Base-by-base conservation (phyloP, 2,888 invertebrate species). In the Bombylius major region DNA sequence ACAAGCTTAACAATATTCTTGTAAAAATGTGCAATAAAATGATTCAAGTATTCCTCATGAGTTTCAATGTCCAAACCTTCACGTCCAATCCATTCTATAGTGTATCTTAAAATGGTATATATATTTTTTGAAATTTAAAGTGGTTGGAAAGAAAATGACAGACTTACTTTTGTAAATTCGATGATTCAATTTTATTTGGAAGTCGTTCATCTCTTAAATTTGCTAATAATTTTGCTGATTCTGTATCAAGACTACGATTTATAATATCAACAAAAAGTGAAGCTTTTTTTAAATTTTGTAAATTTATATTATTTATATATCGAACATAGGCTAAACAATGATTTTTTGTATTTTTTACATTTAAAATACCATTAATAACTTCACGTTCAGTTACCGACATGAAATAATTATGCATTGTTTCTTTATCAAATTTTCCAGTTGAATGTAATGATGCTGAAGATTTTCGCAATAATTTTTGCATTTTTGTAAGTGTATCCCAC, bases 361-460 rank as follows among this genome's bases (percentile, higher is more conserved):
- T 89, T 23, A 99, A 75, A 6, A 98, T 81, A 0, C 98, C 98
- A 67, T 96, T 93, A 63, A 96, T 95, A 0, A 99, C 95, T 77
- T 99, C 98, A 49, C 97, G 79, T 77, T 98, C 98, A 3, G 98
- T 99, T 33, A 98, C 98, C 57, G 97, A 96, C 97, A 98, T 98
- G 69, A 95, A 97, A 70, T 97, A 98, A 73, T 95, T 97, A 68
- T 98, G 98, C 84, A 91, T 94, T 1, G 87, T 86, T 54, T 96
- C 95, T 63, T 90, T 86, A 65, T 89, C 89, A 68, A 98, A 87
- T 72, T 89, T 89, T 7, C 88, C 90, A 61, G 84, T 78, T 54
- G 87, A 86, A 67, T 82, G 87, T 14, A 96, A 77, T n/a, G 91
- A 89, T 39, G 83, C 82, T 0, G 96, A 87, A 0, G 95, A 93